These are phyloP conservation scores for Ypsolopha scabrella DNA, from an alignment of 2,888 invertebrate genomes.

Conservation along the genomic window DNA sequence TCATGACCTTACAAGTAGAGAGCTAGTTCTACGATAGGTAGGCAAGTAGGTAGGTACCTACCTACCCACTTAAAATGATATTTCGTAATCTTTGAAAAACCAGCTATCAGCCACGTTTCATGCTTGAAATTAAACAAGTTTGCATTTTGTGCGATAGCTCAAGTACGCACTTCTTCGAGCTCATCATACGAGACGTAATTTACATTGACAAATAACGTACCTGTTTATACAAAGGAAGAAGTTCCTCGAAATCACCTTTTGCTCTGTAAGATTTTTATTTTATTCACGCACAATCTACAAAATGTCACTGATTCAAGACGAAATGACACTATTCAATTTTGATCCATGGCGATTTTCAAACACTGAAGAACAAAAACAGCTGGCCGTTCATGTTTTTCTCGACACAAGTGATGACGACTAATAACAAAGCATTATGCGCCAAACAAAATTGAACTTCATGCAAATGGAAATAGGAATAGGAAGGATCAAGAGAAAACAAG, in stretches of 20 bases:
- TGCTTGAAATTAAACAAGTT: not conserved
- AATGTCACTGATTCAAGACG: constrained; percentile 38
- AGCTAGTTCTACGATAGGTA: not conserved
- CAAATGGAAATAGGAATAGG: not conserved
- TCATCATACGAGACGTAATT: not conserved
- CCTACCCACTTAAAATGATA: no score
- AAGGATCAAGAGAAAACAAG: not conserved
- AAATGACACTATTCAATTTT: constrained; percentile 61
- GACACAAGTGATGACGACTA: constrained; percentile 12
- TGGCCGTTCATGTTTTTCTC: constrained; percentile 50
- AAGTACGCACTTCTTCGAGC: not conserved
- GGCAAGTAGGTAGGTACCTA: not conserved
- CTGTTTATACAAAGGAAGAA: not conserved
- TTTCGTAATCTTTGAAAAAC: not conserved
- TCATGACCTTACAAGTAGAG: no score
- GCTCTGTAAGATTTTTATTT: constrained; percentile 32
- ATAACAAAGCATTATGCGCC: constrained; percentile 1
- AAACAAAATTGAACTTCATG: constrained; percentile 3
- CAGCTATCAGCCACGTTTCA: not conserved
- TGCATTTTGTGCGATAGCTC: not conserved
- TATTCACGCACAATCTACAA: constrained; percentile 33
- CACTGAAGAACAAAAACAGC: constrained; percentile 59
- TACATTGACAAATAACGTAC: not conserved
- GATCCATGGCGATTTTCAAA: constrained; percentile 54
- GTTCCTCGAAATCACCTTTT: not conserved